These are phyloP conservation scores for Crocuta crocuta DNA, from an alignment of 2,113 vertebrate species.

Conservation along the genomic window DNA sequence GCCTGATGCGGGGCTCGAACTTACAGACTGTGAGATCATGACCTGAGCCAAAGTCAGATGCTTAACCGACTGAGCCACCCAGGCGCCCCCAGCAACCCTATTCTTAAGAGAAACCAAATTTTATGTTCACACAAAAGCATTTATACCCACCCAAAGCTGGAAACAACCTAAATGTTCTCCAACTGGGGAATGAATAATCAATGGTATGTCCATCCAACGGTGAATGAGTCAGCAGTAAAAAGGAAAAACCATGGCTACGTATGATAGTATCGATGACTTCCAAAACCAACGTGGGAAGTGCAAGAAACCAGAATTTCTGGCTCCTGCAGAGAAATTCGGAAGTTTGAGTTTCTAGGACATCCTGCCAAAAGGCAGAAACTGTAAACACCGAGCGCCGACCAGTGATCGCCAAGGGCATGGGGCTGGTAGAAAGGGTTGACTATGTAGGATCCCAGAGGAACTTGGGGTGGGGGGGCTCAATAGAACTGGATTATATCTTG, in stretches of 20 bases:
- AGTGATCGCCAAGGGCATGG: not conserved
- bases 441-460: rapidly evolving
- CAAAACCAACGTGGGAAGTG: rapidly evolving
- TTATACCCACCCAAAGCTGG: rapidly evolving
- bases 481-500: not conserved
- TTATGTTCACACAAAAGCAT: not conserved
- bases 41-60: too few species aligned
- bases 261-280: rapidly evolving
- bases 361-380: not conserved
- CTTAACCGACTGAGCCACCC: too few species aligned
- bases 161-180: not conserved
- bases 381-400: not conserved
- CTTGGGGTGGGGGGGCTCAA: rapidly evolving
- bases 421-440: rapidly evolving
- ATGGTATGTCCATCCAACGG: rapidly evolving
- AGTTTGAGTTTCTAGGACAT: not conserved
- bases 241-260: rapidly evolving
- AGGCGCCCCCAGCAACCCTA: too few species aligned
- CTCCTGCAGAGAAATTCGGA: too few species aligned
- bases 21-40: too few species aligned
- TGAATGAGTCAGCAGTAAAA: not conserved
- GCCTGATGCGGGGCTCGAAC: too few species aligned
- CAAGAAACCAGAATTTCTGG: rapidly evolving
- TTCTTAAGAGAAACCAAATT: not conserved
- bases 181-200: too few species aligned